Percentiles rank a stretch among this genome's conserved stretches.
These are phyloP conservation scores for Prunella fulvescens DNA, from an alignment of 2,113 vertebrate genomes.

Conservation along the genomic window DNA sequence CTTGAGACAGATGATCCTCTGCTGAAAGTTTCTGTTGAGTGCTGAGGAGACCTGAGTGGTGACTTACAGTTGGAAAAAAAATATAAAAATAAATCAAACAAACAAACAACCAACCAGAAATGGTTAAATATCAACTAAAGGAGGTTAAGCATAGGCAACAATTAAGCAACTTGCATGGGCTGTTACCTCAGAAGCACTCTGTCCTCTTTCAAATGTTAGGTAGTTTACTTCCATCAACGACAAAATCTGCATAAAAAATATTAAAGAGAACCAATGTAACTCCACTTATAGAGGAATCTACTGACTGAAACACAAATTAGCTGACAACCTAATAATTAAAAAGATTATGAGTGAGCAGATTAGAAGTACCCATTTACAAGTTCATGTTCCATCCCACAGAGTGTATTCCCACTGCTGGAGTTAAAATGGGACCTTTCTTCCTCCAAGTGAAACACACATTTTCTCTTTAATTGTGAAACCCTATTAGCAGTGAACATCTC, in stretches of 20 bases:
- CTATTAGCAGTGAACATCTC: neutral
- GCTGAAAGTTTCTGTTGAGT: conserved; percentile 80
- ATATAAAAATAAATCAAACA: neutral
- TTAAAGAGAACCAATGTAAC: neutral
- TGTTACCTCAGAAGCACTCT: conserved; percentile 74
- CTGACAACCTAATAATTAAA: neutral
- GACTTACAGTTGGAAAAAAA: conserved; percentile 62
- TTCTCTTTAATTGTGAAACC: neutral
- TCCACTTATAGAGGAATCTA: neutral
- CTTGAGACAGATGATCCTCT: conserved; percentile 85
- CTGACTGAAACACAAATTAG: neutral
- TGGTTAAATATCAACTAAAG: neutral
- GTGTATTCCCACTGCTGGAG: neutral
- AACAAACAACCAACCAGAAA: neutral
- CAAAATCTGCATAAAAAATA: conserved; percentile 77
- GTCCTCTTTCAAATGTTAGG: conserved; percentile 65
- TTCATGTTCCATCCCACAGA: neutral
- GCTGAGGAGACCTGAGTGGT: conserved; percentile 71
- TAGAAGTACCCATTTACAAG: neutral
- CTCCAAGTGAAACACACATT: neutral
- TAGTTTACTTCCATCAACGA: conserved; percentile 81
- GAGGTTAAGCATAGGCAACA: neutral
- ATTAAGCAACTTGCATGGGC: neutral
- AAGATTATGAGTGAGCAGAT: neutral
- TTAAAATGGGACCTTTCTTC: neutral